phyloP scores from a whole-genome alignment of 2,113 vertebrate species.

The Balaeniceps rex region DNA sequence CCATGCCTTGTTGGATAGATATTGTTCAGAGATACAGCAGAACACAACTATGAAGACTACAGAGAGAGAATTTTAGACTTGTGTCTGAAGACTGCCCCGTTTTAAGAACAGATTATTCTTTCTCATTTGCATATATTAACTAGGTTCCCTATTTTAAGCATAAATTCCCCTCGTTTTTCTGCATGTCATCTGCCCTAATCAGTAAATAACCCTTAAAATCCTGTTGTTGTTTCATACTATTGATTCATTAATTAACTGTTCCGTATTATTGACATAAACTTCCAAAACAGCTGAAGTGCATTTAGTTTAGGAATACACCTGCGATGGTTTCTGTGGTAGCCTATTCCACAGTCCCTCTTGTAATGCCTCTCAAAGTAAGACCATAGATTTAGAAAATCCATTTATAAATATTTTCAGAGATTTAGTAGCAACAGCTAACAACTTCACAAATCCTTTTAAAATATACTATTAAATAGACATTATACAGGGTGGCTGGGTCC shows the following conservation, averaged over 20 bases:
- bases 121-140: not conserved
- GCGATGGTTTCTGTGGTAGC: not conserved
- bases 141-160: not conserved
- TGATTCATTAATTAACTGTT: not conserved
- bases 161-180: not conserved
- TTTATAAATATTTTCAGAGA: slow-evolving; percentile 3
- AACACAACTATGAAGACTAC: not conserved
- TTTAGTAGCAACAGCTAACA: not conserved
- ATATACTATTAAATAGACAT: not conserved
- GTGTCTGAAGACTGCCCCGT: not conserved
- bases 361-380: not conserved
- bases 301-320: not conserved
- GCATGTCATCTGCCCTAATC: not conserved
- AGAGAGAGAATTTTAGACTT: not conserved
- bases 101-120: not conserved
- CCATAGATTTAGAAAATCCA: not conserved
- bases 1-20: not conserved
- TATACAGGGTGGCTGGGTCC: not conserved
- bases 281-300: not conserved
- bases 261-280: not conserved
- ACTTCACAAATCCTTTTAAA: not conserved
- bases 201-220: not conserved
- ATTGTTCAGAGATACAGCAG: not conserved
- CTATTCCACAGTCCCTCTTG: not conserved
- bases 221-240: not conserved